Percentiles rank a stretch among this genome's conserved stretches.
Conservation (phyloP, 2,113 vertebrate genomes). For the Taxidea taxus region DNA sequence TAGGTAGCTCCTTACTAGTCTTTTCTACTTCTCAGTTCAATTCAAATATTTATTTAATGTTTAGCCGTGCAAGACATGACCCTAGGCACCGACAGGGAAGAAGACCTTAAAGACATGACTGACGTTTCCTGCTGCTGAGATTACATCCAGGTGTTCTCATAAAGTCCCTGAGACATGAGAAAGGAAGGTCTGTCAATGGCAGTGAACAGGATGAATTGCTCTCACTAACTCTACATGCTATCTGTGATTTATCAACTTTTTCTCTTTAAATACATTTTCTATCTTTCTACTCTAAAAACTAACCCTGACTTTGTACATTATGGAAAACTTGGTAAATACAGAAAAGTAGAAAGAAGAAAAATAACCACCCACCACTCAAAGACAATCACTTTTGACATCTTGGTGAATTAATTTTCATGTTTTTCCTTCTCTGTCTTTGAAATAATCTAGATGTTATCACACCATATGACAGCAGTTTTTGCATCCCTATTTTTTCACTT, state of each 20-base stretch:
- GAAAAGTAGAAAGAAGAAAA: conserved; percentile 34
- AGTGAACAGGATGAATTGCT: not conserved
- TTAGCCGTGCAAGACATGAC: not conserved
- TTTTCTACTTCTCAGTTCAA: conserved; percentile 10
- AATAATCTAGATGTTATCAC: conserved; percentile 31
- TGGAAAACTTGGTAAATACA: conserved; percentile 6
- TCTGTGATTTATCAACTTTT: not conserved
- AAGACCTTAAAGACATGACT: not conserved
- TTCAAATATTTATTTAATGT: not conserved
- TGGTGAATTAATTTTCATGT: conserved; percentile 13
- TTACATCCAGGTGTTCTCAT: not conserved
- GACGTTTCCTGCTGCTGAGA: not conserved
- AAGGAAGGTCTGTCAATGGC: not conserved
- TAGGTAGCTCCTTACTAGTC: not conserved
- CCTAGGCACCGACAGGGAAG: not conserved
- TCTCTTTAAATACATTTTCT: conserved; percentile 9
- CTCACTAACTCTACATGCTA: not conserved
- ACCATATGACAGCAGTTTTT: not conserved
- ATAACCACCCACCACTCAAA: not conserved
- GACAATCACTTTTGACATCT: conserved; percentile 31
- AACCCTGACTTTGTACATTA: not conserved
- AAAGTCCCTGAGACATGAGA: not conserved
- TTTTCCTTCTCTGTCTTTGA: not conserved
- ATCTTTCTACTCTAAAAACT: conserved; percentile 6
- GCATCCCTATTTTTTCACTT: not conserved